phyloP scores from a whole-genome alignment of 2,113 vertebrate species.

The Hippolais icterina region DNA sequence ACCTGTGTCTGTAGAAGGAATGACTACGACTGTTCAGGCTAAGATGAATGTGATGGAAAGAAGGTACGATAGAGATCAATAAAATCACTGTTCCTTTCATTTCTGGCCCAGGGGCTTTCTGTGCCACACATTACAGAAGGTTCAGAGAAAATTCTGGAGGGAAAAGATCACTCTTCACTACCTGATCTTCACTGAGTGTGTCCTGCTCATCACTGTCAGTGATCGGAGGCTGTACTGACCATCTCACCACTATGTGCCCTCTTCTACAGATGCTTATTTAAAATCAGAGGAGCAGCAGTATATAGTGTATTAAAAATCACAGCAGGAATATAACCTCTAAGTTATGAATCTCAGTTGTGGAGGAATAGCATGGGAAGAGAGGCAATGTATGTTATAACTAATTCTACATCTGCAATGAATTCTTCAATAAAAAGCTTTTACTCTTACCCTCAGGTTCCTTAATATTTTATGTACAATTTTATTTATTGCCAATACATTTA shows the following conservation, averaged over 20 bases:
- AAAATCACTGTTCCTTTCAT: background rate
- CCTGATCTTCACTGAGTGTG: background rate
- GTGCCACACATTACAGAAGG: background rate
- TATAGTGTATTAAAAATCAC: background rate
- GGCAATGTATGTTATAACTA: background rate
- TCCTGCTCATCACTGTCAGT: background rate
- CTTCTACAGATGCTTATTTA: background rate
- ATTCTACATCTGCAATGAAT: background rate
- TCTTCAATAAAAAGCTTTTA: background rate
- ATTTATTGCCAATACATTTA: background rate
- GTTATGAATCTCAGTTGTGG: background rate
- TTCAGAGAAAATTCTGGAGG: background rate
- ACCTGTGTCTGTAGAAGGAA: background rate
- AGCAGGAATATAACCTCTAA: background rate
- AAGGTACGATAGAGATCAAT: background rate
- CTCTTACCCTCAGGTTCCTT: background rate
- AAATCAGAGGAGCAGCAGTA: background rate
- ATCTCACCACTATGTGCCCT: background rate
- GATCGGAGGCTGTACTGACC: accelerated
- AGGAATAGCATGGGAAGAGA: background rate
- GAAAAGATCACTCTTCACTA: background rate
- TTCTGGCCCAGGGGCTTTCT: background rate
- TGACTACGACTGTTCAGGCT: background rate
- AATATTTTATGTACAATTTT: background rate
- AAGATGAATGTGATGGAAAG: background rate